Evolutionary conservation across 2,797 vertebrate species (phyloP).

Genomic region (Bufotes viridis): DNA sequence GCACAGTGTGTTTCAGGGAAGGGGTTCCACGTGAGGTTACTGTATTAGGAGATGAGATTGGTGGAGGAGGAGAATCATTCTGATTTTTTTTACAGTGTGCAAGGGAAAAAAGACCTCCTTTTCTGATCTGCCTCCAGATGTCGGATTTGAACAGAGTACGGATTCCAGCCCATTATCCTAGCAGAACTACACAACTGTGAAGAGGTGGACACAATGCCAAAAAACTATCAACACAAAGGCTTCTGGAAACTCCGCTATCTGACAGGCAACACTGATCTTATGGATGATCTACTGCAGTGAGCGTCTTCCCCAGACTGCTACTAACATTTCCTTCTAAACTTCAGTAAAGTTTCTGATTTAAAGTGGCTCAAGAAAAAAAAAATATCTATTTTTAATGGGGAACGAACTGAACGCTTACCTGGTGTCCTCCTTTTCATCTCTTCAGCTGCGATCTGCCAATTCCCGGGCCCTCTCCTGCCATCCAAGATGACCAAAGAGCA

Average conservation of each 20-base stretch:
- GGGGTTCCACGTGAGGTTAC: too few species aligned
- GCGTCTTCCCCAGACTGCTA: neutral
- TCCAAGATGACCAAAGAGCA: too few species aligned
- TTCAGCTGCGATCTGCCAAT: too few species aligned
- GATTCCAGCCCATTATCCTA: neutral
- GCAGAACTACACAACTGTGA: neutral
- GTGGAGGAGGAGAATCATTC: neutral
- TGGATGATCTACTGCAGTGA: slow-evolving; percentile 28
- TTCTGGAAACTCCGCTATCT: slow-evolving; percentile 47
- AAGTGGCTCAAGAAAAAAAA: neutral
- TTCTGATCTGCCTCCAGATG: slow-evolving; percentile 1
- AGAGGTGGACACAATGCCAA: neutral
- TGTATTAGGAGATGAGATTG: neutral
- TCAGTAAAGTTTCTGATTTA: neutral
- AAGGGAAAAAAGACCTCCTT: neutral
- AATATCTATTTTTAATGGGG: too few species aligned
- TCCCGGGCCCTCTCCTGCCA: too few species aligned
- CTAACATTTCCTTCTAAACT: neutral
- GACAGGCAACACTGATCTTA: slow-evolving; percentile 21
- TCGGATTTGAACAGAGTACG: neutral
- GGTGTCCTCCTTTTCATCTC: too few species aligned
- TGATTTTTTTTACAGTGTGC: neutral
- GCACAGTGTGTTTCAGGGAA: neutral
- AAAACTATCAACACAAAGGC: slow-evolving; percentile 17
- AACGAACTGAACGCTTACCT: too few species aligned